These are phyloP conservation scores for Dunckerocampus dactyliophorus DNA, from an alignment of 2,113 vertebrate species.

Conservation along the genomic window DNA sequence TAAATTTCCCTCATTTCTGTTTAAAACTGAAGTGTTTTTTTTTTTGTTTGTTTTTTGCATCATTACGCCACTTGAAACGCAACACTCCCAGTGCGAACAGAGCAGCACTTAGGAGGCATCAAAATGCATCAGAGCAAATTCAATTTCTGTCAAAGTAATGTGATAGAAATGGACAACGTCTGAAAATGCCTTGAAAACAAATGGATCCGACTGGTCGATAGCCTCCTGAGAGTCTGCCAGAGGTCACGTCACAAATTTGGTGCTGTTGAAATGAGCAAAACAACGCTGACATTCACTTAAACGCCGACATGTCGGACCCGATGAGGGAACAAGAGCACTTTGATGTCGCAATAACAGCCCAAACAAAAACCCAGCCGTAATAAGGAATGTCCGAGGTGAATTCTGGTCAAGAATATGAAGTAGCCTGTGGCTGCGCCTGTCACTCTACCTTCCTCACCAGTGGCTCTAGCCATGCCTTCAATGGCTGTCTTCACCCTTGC, in stretches of 20 bases:
- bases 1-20: constrained; percentile 45
- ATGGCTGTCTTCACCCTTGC: constrained; percentile 13
- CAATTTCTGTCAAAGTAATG: constrained; percentile 73
- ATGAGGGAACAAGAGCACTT: constrained; percentile 9
- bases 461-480: constrained; percentile 25
- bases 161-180: constrained; percentile 71
- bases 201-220: constrained; percentile 62
- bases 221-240: constrained; percentile 60
- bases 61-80: constrained; percentile 55
- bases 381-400: constrained; percentile 3
- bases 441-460: constrained; percentile 6
- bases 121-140: constrained; percentile 72
- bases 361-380: constrained; percentile 5
- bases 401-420: constrained; percentile 6
- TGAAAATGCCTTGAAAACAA: constrained; percentile 66
- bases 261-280: constrained; percentile 32
- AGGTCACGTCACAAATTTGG: constrained; percentile 48
- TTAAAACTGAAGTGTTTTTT: constrained; percentile 45
- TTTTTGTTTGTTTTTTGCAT: constrained; percentile 24
- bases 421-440: constrained; percentile 23
- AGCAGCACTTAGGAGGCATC: constrained; percentile 67
- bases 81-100: constrained; percentile 57
- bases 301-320: constrained; percentile 18
- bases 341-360: constrained; percentile 11
- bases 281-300: constrained; percentile 35